phyloP scores from a whole-genome alignment of 2,797 vertebrate genomes.

The Poliocrania exsul region DNA sequence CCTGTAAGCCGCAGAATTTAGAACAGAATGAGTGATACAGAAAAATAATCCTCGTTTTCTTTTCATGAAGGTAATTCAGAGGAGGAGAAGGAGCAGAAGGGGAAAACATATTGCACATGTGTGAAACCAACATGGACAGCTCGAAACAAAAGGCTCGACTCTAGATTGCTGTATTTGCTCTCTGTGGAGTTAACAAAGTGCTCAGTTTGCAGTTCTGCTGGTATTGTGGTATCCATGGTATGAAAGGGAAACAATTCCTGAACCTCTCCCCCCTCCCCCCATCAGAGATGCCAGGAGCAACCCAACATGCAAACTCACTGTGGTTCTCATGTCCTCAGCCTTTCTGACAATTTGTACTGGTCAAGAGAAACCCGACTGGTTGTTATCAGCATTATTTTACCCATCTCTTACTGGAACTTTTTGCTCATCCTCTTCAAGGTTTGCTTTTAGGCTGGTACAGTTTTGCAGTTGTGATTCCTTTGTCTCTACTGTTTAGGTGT shows the following conservation, averaged over 20 bases:
- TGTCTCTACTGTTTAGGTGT: slow-evolving; percentile 76
- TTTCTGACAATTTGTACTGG: neutral
- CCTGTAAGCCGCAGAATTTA: slow-evolving; percentile 57
- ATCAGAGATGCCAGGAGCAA: slow-evolving; percentile 14
- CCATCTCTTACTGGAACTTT: slow-evolving; percentile 65
- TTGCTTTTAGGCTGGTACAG: slow-evolving; percentile 69
- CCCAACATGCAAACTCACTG: neutral
- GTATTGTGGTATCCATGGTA: slow-evolving; percentile 55
- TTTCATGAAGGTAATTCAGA: slow-evolving; percentile 48
- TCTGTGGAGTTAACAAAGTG: slow-evolving; percentile 76
- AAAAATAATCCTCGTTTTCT: slow-evolving; percentile 25
- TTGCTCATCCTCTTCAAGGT: slow-evolving; percentile 71
- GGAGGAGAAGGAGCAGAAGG: slow-evolving; percentile 63
- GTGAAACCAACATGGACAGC: slow-evolving; percentile 62
- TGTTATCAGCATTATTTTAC: slow-evolving; percentile 44
- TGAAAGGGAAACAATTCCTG: neutral
- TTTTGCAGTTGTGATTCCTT: slow-evolving; percentile 66
- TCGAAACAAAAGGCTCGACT: slow-evolving; percentile 72
- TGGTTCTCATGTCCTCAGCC: neutral
- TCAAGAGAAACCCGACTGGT: neutral
- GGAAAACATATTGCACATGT: slow-evolving; percentile 78
- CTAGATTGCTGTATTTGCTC: slow-evolving; percentile 75
- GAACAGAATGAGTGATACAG: slow-evolving; percentile 11
- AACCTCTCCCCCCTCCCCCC: neutral
- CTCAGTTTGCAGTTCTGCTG: slow-evolving; percentile 82